Base-by-base conservation (phyloP, 2,888 invertebrate genomes). In the Phengaris alcon region DNA sequence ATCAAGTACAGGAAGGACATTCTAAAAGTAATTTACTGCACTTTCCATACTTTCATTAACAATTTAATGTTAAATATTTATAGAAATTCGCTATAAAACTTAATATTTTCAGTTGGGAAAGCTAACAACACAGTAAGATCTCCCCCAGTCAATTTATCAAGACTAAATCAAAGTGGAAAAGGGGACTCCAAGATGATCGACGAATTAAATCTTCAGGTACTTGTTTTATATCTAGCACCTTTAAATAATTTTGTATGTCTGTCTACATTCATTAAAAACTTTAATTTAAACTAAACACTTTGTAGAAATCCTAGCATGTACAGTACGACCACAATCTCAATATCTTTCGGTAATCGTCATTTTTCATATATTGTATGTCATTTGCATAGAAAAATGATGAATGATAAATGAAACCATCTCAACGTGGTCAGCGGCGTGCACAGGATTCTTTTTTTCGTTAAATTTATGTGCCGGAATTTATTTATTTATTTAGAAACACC, bases 141-240 rank as follows among this genome's bases (percentile, higher is more conserved):
- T 74, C 91, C 92, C 3, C 93, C 93, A 15, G 88, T 87, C 8
- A 91, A 90, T 82, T 79, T 91, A 78, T 82, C 88, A 59, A 89
- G 93, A 83, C 82, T 91, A 87, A 91, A 88, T 84, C 92, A 91
- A 83, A 90, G 87, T 81, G 89, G 84, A 9, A 92, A 91, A 81
- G 93, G 93, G 8, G 93, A 93, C 80, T 88, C 93, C 0, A 93
- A 93, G 87, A 82, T 88, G 68, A 83, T 93, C 81, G 93, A 93
- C 77, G 93, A 93, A 75, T 86, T 93, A 76, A 92, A 89, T 80
- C 87, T 84, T 80, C 93, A 93, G 90, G 93, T 93, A 85, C 82
- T 57, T 35, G 15, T n/a, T 15, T 59, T 59, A 10, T 22, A 9
- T 22, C 9, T 59, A 15, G 57, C 15, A 8, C 22, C 9, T 22